Evolutionary conservation across 2,888 invertebrate species (phyloP).

Genomic region (Luperina testacea): DNA sequence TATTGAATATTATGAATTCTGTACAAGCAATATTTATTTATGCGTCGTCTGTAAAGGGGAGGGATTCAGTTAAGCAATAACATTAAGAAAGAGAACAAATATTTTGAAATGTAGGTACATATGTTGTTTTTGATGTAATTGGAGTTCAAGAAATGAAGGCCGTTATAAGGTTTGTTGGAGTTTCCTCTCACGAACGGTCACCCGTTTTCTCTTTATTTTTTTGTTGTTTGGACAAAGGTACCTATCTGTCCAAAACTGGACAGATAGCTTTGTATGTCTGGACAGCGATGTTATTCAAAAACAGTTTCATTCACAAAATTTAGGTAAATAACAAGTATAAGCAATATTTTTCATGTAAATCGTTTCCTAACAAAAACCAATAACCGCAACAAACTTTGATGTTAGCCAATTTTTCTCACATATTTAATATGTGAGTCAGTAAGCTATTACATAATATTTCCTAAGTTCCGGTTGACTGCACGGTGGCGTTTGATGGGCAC

Average conservation of each 20-base stretch:
- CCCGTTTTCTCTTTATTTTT: neutral
- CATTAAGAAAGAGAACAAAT: neutral
- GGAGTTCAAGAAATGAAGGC: neutral
- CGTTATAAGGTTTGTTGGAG: no score
- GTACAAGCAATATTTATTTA: slow-evolving; percentile 39
- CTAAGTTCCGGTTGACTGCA: slow-evolving; percentile 74
- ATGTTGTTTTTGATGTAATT: neutral
- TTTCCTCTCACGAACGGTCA: neutral
- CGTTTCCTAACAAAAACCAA: neutral
- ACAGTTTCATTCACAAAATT: neutral
- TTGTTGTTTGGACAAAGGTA: neutral
- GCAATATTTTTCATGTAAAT: neutral
- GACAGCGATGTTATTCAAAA: neutral
- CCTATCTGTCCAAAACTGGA: neutral
- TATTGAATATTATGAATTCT: slow-evolving; percentile 61
- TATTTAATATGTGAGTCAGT: slow-evolving; percentile 37
- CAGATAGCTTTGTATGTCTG: neutral
- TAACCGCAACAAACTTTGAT: slow-evolving; percentile 8
- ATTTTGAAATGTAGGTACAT: neutral
- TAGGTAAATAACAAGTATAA: neutral
- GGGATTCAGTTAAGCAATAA: neutral
- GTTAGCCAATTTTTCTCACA: slow-evolving; percentile 19
- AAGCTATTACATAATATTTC: slow-evolving; percentile 54
- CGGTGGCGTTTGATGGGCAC: slow-evolving; percentile 80
- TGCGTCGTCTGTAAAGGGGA: slow-evolving; percentile 5